phyloP scores from a whole-genome alignment of 2,797 vertebrate species.

The Clarias platycephalus region DNA sequence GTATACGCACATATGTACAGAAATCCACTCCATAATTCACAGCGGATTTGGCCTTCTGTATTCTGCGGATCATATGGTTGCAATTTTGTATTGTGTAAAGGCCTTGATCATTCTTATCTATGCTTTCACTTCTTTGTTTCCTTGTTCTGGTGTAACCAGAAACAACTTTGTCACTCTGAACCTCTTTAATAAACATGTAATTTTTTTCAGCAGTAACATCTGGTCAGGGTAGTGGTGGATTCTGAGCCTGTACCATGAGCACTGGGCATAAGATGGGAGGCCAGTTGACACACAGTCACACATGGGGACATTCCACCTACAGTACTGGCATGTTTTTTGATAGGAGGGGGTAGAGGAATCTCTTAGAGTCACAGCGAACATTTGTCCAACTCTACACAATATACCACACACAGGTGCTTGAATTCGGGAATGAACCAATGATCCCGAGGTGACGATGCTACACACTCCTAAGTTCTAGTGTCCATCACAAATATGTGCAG shows the following conservation, averaged over 20 bases:
- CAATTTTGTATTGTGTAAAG: slow-evolving; percentile 64
- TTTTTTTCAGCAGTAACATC: background rate
- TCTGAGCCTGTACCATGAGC: background rate
- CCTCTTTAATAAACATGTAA: background rate
- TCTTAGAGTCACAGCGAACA: background rate
- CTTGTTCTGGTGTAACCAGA: background rate
- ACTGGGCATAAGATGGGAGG: background rate
- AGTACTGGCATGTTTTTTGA: slow-evolving; percentile 12
- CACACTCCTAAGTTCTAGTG: background rate
- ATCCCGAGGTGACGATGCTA: background rate
- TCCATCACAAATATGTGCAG: background rate
- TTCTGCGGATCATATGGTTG: slow-evolving; percentile 63
- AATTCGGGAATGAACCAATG: background rate
- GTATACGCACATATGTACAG: too few species aligned
- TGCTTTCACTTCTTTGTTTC: background rate
- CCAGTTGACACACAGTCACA: background rate
- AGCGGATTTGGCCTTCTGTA: slow-evolving; percentile 1
- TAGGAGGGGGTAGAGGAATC: background rate
- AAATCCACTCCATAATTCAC: background rate
- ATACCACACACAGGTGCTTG: background rate
- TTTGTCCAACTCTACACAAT: background rate
- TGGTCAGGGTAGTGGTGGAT: background rate
- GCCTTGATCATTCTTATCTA: background rate
- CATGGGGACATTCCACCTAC: background rate
- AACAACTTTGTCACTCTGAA: slow-evolving; percentile 6